Evolutionary conservation across 1,140 invertebrate species (phyloP), one percentile per base, ranked within the genome.

Genomic region (Daktulosphaira vitifoliae): DNA sequence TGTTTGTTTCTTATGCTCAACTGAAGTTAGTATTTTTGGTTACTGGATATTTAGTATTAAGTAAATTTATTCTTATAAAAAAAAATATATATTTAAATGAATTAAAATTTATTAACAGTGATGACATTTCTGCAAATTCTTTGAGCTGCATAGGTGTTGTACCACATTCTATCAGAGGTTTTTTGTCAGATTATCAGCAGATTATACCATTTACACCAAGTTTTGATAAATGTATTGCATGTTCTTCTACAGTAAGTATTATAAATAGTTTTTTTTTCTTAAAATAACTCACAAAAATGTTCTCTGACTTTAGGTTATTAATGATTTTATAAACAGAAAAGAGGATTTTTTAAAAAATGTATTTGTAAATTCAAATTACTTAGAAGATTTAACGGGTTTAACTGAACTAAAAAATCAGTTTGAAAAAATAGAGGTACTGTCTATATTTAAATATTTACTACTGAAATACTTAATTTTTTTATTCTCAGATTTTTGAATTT

Each of bases 91-190:
- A 11, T 49, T 49, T 18, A 7, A 11, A 11, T 39, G 8, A 39
- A 11, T 29, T 29, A n/a, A 20, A 50, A 56, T 66, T 68, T 68
- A 52, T 66, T 71, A 71, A 52, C 62, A 80, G 77, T 39, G 71
- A 71, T 48, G 73, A 72, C 50, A 75, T 74, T 7, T 70, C 66
- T 37, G 74, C 77, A 3, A 71, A 71, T 9, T 71, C 71, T 16
- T 79, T 83, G 66, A 84, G 87, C 38, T 75, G 86, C 25, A 76
- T 97, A 0, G 95, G 96, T 7, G 78, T 89, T 0, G 78, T 97
- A 37, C 95, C 96, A 1, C 96, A 99, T 75, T 93, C 94, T 22
- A 89, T 98, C 64, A 79, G 96, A 44, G 93, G 94, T 4, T 96
- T 92, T 72, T 75, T 98, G 6, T 86, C 86, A 69, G 81, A 82